phyloP scores from a whole-genome alignment of 2,797 vertebrate species.

The Bovichtus diacanthus region DNA sequence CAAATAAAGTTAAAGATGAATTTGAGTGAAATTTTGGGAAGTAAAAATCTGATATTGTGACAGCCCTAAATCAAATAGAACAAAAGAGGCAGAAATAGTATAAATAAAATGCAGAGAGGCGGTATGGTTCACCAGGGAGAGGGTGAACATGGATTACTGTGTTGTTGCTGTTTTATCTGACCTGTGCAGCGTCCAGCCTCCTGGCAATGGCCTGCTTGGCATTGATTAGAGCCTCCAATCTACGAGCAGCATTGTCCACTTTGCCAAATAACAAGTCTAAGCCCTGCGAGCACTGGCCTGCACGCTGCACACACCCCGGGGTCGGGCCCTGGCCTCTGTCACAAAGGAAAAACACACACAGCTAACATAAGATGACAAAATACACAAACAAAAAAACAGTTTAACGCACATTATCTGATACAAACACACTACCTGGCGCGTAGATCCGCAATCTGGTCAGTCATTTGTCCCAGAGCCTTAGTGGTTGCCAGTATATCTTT shows the following conservation, averaged over 20 bases:
- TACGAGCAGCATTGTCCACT: slow-evolving; percentile 94
- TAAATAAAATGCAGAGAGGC: not conserved
- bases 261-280: slow-evolving; percentile 95
- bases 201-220: slow-evolving; percentile 97
- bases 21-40: too few species aligned
- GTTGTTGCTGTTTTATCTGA: slow-evolving; percentile 70
- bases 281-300: slow-evolving; percentile 95
- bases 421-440: slow-evolving; percentile 87
- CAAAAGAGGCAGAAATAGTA: not conserved
- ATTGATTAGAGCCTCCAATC: slow-evolving; percentile 95
- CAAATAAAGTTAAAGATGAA: too few species aligned
- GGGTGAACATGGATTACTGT: slow-evolving; percentile 27
- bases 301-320: slow-evolving; percentile 85
- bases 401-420: not conserved
- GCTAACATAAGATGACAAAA: slow-evolving; percentile 15
- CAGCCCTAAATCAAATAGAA: not conserved
- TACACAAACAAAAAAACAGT: not conserved
- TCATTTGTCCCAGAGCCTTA: slow-evolving; percentile 95
- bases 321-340: slow-evolving; percentile 79
- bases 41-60: too few species aligned
- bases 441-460: slow-evolving; percentile 93
- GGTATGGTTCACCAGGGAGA: slow-evolving; percentile 8
- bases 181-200: slow-evolving; percentile 97
- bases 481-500: slow-evolving; percentile 94
- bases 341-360: slow-evolving; percentile 32